Percentiles rank a stretch among this genome's conserved stretches.
phyloP scores from a whole-genome alignment of 2,888 invertebrate genomes.

The Sinodicranocentrus sp. region DNA sequence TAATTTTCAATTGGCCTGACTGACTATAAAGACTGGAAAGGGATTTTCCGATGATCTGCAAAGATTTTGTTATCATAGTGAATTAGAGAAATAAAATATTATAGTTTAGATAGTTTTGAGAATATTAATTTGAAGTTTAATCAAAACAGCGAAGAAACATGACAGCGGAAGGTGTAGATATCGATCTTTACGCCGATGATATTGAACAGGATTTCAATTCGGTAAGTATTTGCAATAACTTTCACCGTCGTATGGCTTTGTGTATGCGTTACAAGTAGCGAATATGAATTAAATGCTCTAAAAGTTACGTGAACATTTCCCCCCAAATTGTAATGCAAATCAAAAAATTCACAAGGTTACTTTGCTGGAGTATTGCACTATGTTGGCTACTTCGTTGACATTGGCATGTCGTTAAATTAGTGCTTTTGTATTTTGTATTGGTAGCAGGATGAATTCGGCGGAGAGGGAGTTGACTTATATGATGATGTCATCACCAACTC shows the following conservation, averaged over 20 bases:
- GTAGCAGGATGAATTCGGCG: constrained; percentile 87
- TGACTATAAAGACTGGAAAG: too few species aligned
- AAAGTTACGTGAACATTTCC: too few species aligned
- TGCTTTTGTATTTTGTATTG: not conserved
- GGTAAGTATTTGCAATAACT: constrained; percentile 68
- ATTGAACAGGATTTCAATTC: constrained; percentile 93
- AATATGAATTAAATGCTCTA: not conserved
- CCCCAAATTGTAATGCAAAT: too few species aligned
- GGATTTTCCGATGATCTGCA: too few species aligned
- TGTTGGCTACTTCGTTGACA: not conserved
- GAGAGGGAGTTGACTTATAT: constrained; percentile 94
- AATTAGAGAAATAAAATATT: too few species aligned
- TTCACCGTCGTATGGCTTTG: constrained; percentile 48
- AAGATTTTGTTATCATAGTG: too few species aligned
- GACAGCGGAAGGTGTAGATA: constrained; percentile 93
- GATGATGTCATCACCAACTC: constrained; percentile 96
- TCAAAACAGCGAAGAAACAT: constrained; percentile 48
- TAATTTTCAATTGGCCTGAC: too few species aligned
- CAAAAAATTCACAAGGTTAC: too few species aligned
- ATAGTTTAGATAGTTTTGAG: too few species aligned
- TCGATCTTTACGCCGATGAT: constrained; percentile 98
- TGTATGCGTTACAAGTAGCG: not conserved
- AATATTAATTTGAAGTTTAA: too few species aligned
- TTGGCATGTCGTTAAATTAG: not conserved
- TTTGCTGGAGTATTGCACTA: too few species aligned